Conservation (phyloP, 2,797 vertebrate genomes). For the Peromyscus aztecus region DNA sequence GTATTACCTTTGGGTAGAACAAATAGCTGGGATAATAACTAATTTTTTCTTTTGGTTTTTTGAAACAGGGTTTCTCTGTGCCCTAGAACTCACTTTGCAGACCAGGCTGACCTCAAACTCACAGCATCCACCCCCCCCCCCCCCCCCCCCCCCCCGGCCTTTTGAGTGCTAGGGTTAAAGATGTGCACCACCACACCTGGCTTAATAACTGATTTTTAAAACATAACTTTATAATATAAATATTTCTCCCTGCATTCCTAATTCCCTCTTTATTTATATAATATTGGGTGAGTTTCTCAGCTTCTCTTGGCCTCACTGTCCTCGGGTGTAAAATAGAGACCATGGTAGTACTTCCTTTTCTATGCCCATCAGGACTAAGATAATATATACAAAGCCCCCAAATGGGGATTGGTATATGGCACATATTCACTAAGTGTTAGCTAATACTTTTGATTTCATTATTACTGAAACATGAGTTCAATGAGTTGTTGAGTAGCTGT, state of each 20-base stretch:
- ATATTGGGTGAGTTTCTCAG: conserved; percentile 1
- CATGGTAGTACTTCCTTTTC: not conserved
- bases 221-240: not conserved
- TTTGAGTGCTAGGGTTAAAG: not conserved
- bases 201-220: not conserved
- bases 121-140: not conserved
- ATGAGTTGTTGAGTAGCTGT: not conserved
- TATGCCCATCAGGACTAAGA: not conserved
- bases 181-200: not conserved
- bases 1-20: not conserved
- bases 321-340: not conserved
- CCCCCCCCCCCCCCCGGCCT: no score
- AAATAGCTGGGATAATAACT: not conserved
- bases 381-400: not conserved
- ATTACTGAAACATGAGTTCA: not conserved
- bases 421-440: conserved; percentile 10
- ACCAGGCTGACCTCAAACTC: not conserved
- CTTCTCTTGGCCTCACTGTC: not conserved
- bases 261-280: not conserved
- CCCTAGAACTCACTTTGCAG: not conserved
- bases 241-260: conserved; percentile 4
- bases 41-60: no score
- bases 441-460: conserved; percentile 30
- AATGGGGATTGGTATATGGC: not conserved
- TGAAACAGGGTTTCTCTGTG: not conserved